phyloP scores from a whole-genome alignment of 2,888 invertebrate species.

The Mythimna vitellina region DNA sequence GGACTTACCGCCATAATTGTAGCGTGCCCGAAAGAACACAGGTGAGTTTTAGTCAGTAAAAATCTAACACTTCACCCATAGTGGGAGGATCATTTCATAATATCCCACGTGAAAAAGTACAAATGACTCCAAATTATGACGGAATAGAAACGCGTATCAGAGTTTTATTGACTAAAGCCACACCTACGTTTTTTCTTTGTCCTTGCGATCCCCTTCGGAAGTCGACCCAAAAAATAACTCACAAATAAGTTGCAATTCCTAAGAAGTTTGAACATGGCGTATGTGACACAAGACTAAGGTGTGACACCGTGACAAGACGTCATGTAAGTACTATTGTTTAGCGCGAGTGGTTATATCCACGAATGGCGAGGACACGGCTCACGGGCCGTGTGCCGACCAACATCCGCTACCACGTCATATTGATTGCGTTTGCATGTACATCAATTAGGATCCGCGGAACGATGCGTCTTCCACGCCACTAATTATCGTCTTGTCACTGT shows the following conservation, averaged over 20 bases:
- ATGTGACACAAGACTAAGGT: conserved; percentile 17
- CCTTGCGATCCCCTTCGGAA: too few species aligned
- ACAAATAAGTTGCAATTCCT: neutral
- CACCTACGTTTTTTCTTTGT: too few species aligned
- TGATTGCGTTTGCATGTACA: conserved; percentile 90
- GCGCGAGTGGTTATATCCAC: conserved; percentile 48
- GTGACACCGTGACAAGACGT: conserved; percentile 36
- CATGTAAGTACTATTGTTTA: conserved; percentile 51
- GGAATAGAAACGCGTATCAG: too few species aligned
- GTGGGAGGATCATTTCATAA: too few species aligned
- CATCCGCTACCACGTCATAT: conserved; percentile 85
- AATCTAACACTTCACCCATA: too few species aligned
- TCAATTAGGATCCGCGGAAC: conserved; percentile 88
- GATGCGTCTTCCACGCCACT: conserved; percentile 87
- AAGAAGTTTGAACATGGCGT: neutral
- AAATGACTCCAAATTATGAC: neutral
- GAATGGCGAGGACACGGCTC: conserved; percentile 57
- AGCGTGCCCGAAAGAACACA: too few species aligned
- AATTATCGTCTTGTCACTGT: conserved; percentile 87
- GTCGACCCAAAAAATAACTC: too few species aligned
- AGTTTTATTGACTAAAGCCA: too few species aligned
- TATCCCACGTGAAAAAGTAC: neutral
- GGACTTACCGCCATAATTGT: too few species aligned
- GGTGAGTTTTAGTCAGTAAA: too few species aligned
- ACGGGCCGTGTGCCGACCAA: conserved; percentile 73